Percentiles rank a stretch among this genome's conserved stretches.
Conservation (phyloP, 2,888 invertebrate genomes). For the Agrotis segetum region DNA sequence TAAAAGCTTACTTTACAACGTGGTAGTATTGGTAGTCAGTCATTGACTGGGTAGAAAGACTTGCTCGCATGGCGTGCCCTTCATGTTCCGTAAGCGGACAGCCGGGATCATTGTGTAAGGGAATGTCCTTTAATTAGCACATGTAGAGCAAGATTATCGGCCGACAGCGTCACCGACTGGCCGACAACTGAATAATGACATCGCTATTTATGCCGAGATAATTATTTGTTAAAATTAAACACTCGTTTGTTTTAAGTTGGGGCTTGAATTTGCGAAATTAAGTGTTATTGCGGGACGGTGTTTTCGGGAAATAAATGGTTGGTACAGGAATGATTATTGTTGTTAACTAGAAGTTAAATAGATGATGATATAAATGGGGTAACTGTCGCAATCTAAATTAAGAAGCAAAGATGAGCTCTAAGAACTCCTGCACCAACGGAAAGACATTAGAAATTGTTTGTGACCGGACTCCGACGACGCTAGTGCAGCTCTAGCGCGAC, state of each 20-base stretch:
- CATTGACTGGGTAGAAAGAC: slow-evolving; percentile 81
- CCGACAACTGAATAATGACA: slow-evolving; percentile 87
- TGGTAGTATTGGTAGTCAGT: slow-evolving; percentile 84
- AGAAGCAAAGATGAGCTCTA: too few relatives aligned
- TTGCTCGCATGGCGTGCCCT: slow-evolving; percentile 78
- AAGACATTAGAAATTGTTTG: too few relatives aligned
- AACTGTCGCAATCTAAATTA: too few relatives aligned
- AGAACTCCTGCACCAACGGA: too few relatives aligned
- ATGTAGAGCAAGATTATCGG: slow-evolving; percentile 87
- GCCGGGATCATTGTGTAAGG: slow-evolving; percentile 86
- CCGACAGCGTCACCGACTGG: slow-evolving; percentile 76
- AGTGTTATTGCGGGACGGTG: slow-evolving; percentile 26
- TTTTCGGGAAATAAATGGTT: slow-evolving; percentile 24
- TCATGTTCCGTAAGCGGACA: slow-evolving; percentile 79
- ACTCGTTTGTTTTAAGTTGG: slow-evolving; percentile 49
- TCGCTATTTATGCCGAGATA: slow-evolving; percentile 72
- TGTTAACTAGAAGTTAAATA: background rate
- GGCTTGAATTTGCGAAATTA: slow-evolving; percentile 25
- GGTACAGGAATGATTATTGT: slow-evolving; percentile 9
- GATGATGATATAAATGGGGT: background rate
- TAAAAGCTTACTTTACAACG: slow-evolving; percentile 80
- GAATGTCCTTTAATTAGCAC: slow-evolving; percentile 88
- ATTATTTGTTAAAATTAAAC: slow-evolving; percentile 70
- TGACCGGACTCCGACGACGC: too few relatives aligned
- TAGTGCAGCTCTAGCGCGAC: too few relatives aligned